Evolutionary conservation across 2,888 invertebrate genomes (phyloP).

Genomic region (Drosophila infuscata): DNA sequence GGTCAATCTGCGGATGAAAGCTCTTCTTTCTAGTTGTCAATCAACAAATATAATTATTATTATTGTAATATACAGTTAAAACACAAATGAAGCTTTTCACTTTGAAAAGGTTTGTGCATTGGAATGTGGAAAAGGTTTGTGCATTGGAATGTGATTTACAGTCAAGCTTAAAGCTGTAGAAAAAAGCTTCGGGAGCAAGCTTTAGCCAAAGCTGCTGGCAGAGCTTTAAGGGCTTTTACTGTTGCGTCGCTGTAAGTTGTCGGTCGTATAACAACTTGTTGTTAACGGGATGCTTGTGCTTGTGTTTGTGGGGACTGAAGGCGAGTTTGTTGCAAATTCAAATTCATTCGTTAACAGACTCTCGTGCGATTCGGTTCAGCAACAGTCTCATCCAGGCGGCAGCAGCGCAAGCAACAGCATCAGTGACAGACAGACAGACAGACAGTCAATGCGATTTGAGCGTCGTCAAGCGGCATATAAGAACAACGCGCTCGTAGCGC

Average conservation of each 20-base stretch:
- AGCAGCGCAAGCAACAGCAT: constrained; percentile 38
- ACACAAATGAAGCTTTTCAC: neutral
- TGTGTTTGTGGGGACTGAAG: neutral
- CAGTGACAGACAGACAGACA: constrained; percentile 21
- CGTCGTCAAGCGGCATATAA: constrained; percentile 25
- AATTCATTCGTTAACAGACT: constrained; percentile 71
- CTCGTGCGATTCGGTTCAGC: constrained; percentile 72
- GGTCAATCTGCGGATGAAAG: neutral
- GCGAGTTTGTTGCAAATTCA: constrained; percentile 41
- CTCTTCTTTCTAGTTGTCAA: neutral
- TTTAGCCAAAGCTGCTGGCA: neutral
- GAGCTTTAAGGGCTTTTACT: constrained; percentile 9
- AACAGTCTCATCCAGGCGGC: constrained; percentile 31
- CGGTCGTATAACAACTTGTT: constrained; percentile 36
- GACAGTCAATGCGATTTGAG: constrained; percentile 21
- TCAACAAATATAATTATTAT: neutral
- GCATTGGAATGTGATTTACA: neutral
- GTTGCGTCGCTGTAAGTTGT: constrained; percentile 29
- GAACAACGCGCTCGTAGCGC: constrained; percentile 30
- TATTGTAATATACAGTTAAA: neutral
- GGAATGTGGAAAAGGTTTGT: neutral
- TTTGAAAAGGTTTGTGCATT: neutral
- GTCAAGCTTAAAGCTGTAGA: constrained; percentile 4
- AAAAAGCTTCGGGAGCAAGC: neutral
- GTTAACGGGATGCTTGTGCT: constrained; percentile 32